Evolutionary conservation across 2,797 vertebrate species (phyloP), one percentile per base, ranked within the genome.

Genomic region (Anabacerthia variegaticeps): DNA sequence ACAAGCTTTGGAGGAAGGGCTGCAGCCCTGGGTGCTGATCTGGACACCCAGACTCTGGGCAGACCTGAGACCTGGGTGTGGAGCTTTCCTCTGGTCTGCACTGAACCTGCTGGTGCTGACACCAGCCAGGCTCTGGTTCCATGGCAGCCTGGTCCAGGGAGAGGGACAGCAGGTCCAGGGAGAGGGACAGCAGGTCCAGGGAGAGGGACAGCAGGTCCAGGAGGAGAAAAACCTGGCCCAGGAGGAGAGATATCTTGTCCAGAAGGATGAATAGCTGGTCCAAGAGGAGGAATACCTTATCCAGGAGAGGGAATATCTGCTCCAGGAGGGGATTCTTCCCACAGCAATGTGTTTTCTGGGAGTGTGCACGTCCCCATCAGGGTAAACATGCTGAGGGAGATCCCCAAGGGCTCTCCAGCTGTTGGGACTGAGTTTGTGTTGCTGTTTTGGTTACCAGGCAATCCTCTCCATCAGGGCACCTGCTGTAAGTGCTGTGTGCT

Each of bases 331-430:
- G 54, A 30, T 41, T 1, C 8, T 32, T 28, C 32, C 54, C 7
- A 0, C 3, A 19, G 63, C 0, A 2, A 10, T 9, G n/a, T 20
- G 17, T 22, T 75, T 32, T 5, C 49, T 41, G 1, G 0, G 2
- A 18, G 54, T 0, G 0, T 11, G 17, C 59, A 6, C 1, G 17
- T 46, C 55, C 3, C 56, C 63, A 2, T 32, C 41, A 7, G 55
- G 67, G 39, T n/a, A 5, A 80, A 30, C 3, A 7, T 19, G 37
- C 27, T 11, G 56, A 8, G 34, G 92, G 75, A 86, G 83, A 49
- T 43, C 94, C 56, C 92, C 58, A 9, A 51, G 92, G 83, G 82
- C 69, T 67, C 54, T 78, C 88, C 90, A 61, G 84, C 90, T 61
- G 62, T 65, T 85, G 85, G 82, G 82, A 3, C 76, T 14, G n/a